Evolutionary conservation across 2,113 vertebrate species (phyloP).

Genomic region (Ellobius talpinus): DNA sequence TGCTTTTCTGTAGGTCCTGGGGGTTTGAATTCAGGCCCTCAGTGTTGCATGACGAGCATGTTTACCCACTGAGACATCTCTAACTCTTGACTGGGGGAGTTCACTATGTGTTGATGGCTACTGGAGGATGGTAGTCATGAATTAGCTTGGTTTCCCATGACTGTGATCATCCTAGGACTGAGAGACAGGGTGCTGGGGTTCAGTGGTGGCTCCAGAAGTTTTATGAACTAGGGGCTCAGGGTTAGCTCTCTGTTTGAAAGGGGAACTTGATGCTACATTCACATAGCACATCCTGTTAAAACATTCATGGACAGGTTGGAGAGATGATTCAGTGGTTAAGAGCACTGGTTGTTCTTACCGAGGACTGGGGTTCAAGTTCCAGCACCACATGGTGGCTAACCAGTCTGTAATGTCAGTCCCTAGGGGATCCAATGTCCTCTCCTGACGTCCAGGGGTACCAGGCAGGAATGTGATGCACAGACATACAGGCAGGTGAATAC

Average conservation of each 20-base stretch:
- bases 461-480: neutral
- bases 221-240: neutral
- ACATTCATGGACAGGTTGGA: neutral
- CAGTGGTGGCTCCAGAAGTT: neutral
- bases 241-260: neutral
- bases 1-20: neutral
- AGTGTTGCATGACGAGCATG: neutral
- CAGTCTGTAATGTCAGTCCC: neutral
- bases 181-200: neutral
- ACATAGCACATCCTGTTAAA: neutral
- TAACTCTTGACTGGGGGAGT: neutral
- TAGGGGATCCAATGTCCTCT: neutral
- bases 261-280: neutral
- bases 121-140: neutral
- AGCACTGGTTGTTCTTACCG: neutral
- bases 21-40: neutral
- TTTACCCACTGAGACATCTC: neutral
- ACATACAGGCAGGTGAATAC: neutral
- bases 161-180: neutral
- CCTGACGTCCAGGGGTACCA: neutral
- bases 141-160: neutral
- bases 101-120: neutral
- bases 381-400: neutral
- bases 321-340: neutral
- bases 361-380: neutral